phyloP scores from a whole-genome alignment of 2,888 invertebrate species.

The Zygogramma bicolorata region DNA sequence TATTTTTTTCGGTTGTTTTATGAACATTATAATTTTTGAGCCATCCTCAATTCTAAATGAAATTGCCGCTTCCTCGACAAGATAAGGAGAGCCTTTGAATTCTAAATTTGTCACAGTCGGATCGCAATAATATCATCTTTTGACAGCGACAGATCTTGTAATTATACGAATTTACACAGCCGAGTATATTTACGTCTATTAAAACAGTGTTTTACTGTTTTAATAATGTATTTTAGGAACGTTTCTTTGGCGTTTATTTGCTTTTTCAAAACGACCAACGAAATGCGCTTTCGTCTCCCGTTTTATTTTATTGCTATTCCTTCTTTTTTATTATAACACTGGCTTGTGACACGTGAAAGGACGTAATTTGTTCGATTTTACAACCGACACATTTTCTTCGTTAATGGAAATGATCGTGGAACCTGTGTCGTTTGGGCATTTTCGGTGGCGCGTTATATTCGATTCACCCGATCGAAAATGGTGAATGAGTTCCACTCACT shows the following conservation, averaged over 20 bases:
- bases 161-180: constrained; percentile 58
- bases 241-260: constrained; percentile 43
- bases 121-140: constrained; percentile 44
- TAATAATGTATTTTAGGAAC: constrained; percentile 48
- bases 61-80: neutral
- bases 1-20: too few species aligned
- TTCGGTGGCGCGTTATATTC: neutral
- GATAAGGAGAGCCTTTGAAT: neutral
- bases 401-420: neutral
- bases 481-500: neutral
- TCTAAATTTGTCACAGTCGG: constrained; percentile 20
- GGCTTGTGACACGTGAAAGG: constrained; percentile 27
- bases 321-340: constrained; percentile 21
- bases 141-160: constrained; percentile 58
- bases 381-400: constrained; percentile 3
- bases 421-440: neutral
- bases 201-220: constrained; percentile 58
- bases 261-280: constrained; percentile 59
- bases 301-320: constrained; percentile 14
- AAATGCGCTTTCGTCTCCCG: constrained; percentile 48
- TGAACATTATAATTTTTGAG: too few species aligned
- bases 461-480: neutral
- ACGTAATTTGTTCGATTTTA: constrained; percentile 35
- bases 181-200: constrained; percentile 60
- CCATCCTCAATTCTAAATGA: neutral